Evolutionary conservation across 1,140 invertebrate species (phyloP).

Genomic region (Ceratoteleas bidentatus): DNA sequence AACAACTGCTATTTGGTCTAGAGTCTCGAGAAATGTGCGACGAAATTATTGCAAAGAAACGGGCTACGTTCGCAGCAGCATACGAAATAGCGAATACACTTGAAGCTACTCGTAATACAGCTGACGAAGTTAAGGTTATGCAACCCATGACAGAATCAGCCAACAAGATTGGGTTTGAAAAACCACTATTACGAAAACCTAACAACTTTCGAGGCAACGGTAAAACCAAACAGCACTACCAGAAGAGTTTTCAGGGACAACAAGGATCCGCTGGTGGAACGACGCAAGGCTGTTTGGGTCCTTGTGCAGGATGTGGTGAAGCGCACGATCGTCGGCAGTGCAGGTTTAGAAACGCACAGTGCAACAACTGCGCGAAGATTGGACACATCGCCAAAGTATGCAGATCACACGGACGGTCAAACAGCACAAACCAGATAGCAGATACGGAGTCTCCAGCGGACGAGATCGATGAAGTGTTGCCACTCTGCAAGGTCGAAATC

Average conservation of each 20-base stretch:
- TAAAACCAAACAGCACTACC: neutral
- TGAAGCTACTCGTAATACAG: constrained; percentile 35
- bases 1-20: constrained; percentile 52
- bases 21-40: constrained; percentile 54
- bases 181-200: too few relatives aligned
- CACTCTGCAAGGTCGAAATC: neutral
- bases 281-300: too few relatives aligned
- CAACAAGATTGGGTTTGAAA: neutral
- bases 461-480: neutral
- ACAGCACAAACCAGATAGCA: constrained; percentile 4
- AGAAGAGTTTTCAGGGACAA: too few relatives aligned
- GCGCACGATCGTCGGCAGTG: constrained; percentile 18
- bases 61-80: constrained; percentile 28
- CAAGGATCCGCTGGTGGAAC: too few relatives aligned
- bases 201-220: neutral
- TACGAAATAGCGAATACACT: constrained; percentile 55
- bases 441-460: constrained; percentile 8
- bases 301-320: constrained; percentile 34
- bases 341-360: constrained; percentile 17
- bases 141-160: neutral
- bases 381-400: constrained; percentile 31
- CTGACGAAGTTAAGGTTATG: constrained; percentile 19
- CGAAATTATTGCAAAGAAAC: constrained; percentile 60
- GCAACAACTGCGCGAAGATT: constrained; percentile 27
- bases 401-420: too few relatives aligned